phyloP scores from a whole-genome alignment of 2,888 invertebrate species.

The Melanotus villosus region DNA sequence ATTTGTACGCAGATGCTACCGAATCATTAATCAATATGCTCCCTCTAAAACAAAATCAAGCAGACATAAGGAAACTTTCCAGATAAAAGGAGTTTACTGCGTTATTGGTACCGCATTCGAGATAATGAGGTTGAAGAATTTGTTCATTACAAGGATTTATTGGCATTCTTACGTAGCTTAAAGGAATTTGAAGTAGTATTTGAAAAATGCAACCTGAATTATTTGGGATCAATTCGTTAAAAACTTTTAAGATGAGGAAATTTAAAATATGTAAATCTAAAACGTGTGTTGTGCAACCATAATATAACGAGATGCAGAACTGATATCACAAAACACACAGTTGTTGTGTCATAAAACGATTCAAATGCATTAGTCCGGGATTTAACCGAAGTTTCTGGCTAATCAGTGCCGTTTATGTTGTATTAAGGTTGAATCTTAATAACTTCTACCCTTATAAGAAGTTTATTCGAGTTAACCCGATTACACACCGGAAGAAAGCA shows the following conservation, averaged over 20 bases:
- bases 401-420: constrained; percentile 12
- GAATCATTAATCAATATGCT: background rate
- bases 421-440: constrained; percentile 27
- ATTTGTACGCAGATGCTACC: background rate
- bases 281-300: no score
- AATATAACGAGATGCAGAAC: background rate
- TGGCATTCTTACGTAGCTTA: constrained; percentile 33
- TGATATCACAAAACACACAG: background rate
- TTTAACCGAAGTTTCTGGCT: background rate
- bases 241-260: background rate
- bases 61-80: background rate
- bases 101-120: constrained; percentile 22
- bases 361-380: background rate
- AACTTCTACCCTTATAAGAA: constrained; percentile 16
- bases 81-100: constrained; percentile 3
- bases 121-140: constrained; percentile 40
- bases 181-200: constrained; percentile 36
- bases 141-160: constrained; percentile 40
- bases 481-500: constrained; percentile 29
- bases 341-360: background rate
- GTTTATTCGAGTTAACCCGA: constrained; percentile 17
- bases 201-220: constrained; percentile 27
- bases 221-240: background rate
- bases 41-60: background rate
- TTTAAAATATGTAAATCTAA: no score